Evolutionary conservation across 2,797 vertebrate genomes (phyloP), one percentile per base, ranked within the genome.

Genomic region (Poeciliopsis infans): DNA sequence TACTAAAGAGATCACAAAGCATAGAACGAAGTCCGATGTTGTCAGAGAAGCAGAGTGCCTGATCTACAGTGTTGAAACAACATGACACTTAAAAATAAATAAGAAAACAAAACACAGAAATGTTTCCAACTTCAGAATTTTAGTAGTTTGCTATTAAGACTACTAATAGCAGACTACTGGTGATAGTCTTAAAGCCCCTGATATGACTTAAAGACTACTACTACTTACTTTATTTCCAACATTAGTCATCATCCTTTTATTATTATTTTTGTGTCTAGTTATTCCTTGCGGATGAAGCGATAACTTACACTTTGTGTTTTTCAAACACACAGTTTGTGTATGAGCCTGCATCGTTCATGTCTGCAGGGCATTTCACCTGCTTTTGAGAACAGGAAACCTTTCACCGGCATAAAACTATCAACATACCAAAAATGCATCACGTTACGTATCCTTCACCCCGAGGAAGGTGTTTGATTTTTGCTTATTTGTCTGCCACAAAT

Each of bases 1-100:
- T 71, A 72, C 51, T 80, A 74, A 70, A 77, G 81, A 72, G 79
- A 73, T 78, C 72, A 77, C 64, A 18, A 25, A 47, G 75, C 74
- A 53, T 55, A 76, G 59, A 79, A 72, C 72, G 74, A 16, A 72
- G 66, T 61, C 81, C 39, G 53, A 39, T 64, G 51, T 23, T 75
- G 75, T 77, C 78, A 77, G 55, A 39, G 49, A 77, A 12, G 7
- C 16, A 53, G 45, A 79, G 59, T 82, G 75, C 28, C 68, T 79
- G 59, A 70, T 71, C 33, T 11, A 76, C 45, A 10, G 41, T 53
- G 51, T 72, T 61, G 39, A 77, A 53, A 72, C 25, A 59, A 66
- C 79, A 49, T 59, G 45, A 55, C 23, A 64, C 31, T 76, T 39
- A 59, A 36, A 46, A 80, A 81, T 43, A 3, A 72, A 70, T 31